Evolutionary conservation across 2,888 invertebrate genomes (phyloP), one percentile per base, ranked within the genome.

Genomic region (Lithodes maja): DNA sequence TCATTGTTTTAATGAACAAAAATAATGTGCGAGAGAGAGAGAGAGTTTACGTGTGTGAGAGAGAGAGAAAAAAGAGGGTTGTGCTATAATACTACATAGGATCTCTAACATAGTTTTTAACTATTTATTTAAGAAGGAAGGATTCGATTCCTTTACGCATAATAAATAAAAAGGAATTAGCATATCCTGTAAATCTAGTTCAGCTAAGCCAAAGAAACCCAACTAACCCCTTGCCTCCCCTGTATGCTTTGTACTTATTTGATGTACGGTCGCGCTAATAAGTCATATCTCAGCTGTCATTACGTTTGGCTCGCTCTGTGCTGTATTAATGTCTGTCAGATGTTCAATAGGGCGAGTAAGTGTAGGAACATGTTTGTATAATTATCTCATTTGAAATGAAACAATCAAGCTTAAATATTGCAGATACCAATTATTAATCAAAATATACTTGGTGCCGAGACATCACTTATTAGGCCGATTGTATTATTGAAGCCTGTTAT

Each of bases 151-250:
- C 12, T 17, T 7, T 79, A 54, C 83, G 87, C 79, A 84, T 3
- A 61, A 53, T 50, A 53, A 83, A 69, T 50, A 68, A 3, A 88
- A 88, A 88, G 87, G 87, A 83, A 80, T 88, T 79, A 82, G 83
- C 80, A 54, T 61, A 88, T 88, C 87, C 87, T 84, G 55, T 80
- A 83, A 71, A 88, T 88, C 87, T 88, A 88, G 87, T 88, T 88
- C 87, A 88, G 79, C 87, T 88, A 84, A 88, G 87, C 87, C 87
- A 88, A 88, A 88, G 87, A 88, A 54, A 84, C 83, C 53, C n/a
- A 5, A 15, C 52, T 75, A 84, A 55, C 81, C 53, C 2, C 53
- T 50, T 33, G 52, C 52, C 71, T 33, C 68, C 55, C 50, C 3
- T 55, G 2, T 3, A 69, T n/a, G n/a, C 68, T 53, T 52, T 61